phyloP scores from a whole-genome alignment of 2,888 invertebrate genomes.

The Sussaba pulchella region DNA sequence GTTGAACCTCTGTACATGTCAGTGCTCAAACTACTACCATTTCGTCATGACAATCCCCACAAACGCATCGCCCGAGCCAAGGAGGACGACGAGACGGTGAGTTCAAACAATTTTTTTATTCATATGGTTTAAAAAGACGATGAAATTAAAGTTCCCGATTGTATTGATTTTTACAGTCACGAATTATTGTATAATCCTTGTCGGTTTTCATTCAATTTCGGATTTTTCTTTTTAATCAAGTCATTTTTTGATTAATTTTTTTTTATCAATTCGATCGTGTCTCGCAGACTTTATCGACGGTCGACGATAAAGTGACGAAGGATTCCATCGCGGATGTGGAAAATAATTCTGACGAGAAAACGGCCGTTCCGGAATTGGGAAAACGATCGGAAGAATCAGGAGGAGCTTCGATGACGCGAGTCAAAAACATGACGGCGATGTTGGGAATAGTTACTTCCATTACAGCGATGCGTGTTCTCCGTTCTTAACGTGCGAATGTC shows the following conservation, averaged over 20 bases:
- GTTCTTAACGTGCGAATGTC: slow-evolving; percentile 29
- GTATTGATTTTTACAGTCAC: no score
- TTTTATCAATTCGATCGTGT: background rate
- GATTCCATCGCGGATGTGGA: background rate
- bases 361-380: background rate
- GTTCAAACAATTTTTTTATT: slow-evolving; percentile 17
- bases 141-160: no score
- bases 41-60: slow-evolving; percentile 31
- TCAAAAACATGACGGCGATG: slow-evolving; percentile 44
- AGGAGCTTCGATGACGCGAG: slow-evolving; percentile 30
- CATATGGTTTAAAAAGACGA: no score
- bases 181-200: no score
- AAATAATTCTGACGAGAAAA: background rate
- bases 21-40: background rate
- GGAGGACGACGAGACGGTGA: slow-evolving; percentile 64
- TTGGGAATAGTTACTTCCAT: slow-evolving; percentile 61
- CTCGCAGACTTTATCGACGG: slow-evolving; percentile 36
- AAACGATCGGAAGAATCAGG: slow-evolving; percentile 42
- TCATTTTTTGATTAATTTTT: slow-evolving; percentile 9
- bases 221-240: no score
- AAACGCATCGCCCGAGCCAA: slow-evolving; percentile 60
- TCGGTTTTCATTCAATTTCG: no score
- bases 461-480: slow-evolving; percentile 53
- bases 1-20: slow-evolving; percentile 40
- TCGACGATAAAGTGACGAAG: slow-evolving; percentile 35